Evolutionary conservation across 2,888 invertebrate genomes (phyloP).

Genomic region (Trichogramma dendrolimi): DNA sequence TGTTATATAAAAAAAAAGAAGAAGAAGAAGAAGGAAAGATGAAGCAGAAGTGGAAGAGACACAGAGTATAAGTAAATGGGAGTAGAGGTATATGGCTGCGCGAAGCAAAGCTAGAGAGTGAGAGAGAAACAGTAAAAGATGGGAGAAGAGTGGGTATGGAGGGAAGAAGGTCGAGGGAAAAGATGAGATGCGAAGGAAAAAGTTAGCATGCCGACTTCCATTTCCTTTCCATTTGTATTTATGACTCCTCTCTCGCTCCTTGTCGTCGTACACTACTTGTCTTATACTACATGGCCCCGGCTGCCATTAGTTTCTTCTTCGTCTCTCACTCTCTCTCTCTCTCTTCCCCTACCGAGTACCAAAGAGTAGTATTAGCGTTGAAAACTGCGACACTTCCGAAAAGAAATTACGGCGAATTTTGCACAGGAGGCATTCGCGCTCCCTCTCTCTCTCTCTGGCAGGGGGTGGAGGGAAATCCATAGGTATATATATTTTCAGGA

Average conservation of each 20-base stretch:
- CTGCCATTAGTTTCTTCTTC: too few relatives aligned
- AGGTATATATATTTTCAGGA: too few relatives aligned
- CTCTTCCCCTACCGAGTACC: too few relatives aligned
- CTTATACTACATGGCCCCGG: too few relatives aligned
- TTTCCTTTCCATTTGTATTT: slow-evolving; percentile 45
- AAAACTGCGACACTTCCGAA: slow-evolving; percentile 13
- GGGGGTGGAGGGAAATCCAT: slow-evolving; percentile 6
- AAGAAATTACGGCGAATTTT: slow-evolving; percentile 19
- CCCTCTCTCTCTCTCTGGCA: neutral
- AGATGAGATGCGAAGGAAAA: slow-evolving; percentile 30
- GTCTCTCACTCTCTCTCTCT: too few relatives aligned
- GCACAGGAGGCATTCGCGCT: neutral
- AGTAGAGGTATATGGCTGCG: too few relatives aligned
- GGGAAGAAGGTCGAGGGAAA: slow-evolving; percentile 25
- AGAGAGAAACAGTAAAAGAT: neutral
- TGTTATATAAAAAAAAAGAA: too few relatives aligned
- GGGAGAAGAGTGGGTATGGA: neutral
- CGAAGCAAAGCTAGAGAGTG: slow-evolving; percentile 23
- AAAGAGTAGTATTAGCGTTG: neutral
- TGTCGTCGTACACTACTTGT: too few relatives aligned
- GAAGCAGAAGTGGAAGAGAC: too few relatives aligned
- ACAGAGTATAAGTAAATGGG: too few relatives aligned
- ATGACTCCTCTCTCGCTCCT: slow-evolving; percentile 28
- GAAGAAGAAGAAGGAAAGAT: too few relatives aligned
- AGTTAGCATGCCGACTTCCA: slow-evolving; percentile 32